Conservation (phyloP, 2,113 vertebrate genomes). For the Notarius quadriscutis region DNA sequence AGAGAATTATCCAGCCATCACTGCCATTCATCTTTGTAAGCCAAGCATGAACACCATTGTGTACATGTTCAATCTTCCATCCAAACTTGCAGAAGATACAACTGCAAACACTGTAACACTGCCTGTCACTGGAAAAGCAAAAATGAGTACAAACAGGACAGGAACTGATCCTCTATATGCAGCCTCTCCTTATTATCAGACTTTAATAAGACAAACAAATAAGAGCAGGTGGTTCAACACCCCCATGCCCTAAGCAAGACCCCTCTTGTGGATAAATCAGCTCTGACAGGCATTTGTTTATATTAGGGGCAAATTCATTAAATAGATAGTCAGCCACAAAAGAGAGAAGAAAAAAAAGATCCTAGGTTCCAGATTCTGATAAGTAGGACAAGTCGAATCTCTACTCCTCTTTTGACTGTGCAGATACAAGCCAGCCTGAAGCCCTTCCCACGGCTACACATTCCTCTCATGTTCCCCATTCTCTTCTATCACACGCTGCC, state of each 20-base stretch:
- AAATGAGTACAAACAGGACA: background rate
- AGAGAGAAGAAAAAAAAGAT: background rate
- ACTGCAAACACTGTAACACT: background rate
- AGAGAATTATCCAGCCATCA: slow-evolving; percentile 16
- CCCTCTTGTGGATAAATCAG: slow-evolving; percentile 43
- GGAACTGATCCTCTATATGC: background rate
- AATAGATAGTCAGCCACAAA: background rate
- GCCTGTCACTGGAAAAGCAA: background rate
- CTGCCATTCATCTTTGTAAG: slow-evolving; percentile 19
- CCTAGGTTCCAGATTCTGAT: slow-evolving; percentile 10
- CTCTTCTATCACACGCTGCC: slow-evolving; percentile 15
- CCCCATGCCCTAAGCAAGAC: slow-evolving; percentile 44
- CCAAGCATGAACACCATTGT: background rate
- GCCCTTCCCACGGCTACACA: slow-evolving; percentile 33
- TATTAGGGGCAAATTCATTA: slow-evolving; percentile 23
- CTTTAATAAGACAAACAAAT: slow-evolving; percentile 57
- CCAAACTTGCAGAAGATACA: background rate
- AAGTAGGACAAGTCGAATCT: slow-evolving; percentile 21
- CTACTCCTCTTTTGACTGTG: background rate
- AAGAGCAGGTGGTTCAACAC: slow-evolving; percentile 57
- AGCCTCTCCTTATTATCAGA: background rate
- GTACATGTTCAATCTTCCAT: background rate
- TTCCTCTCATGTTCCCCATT: slow-evolving; percentile 42
- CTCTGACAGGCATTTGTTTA: slow-evolving; percentile 35
- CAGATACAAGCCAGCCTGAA: slow-evolving; percentile 17